Percentiles rank a stretch among this genome's conserved stretches.
Conservation (phyloP, 2,888 invertebrate genomes). For the Spialia ferax region DNA sequence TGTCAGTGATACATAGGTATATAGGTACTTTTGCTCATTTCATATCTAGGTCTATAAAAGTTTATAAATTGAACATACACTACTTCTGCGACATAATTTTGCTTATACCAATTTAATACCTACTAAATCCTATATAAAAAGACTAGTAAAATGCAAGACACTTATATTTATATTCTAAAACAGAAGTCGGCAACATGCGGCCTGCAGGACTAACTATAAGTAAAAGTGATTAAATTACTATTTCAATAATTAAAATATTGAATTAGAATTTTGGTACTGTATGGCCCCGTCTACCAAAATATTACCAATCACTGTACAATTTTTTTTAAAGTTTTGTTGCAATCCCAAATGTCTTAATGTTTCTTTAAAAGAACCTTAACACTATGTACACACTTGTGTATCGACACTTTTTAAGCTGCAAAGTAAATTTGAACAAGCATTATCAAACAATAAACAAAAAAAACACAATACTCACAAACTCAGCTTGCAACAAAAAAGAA, state of each 20-base stretch:
- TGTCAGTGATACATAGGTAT: background rate
- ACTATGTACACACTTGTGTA: background rate
- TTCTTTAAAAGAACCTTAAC: background rate
- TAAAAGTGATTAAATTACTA: too few relatives aligned
- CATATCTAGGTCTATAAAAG: background rate
- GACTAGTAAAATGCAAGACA: constrained; percentile 3
- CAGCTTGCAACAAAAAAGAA: constrained; percentile 31
- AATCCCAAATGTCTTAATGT: background rate
- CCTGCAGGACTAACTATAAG: too few relatives aligned
- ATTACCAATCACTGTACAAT: too few relatives aligned
- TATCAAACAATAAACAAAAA: background rate
- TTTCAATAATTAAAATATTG: too few relatives aligned
- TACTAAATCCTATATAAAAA: too few relatives aligned
- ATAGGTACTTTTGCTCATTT: too few relatives aligned
- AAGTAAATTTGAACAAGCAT: constrained; percentile 11
- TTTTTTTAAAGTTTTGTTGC: background rate
- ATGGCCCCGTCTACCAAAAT: too few relatives aligned
- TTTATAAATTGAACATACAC: background rate
- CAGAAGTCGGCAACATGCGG: too few relatives aligned
- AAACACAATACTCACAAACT: constrained; percentile 25
- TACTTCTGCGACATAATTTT: too few relatives aligned
- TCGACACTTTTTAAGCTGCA: background rate
- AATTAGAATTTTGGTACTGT: too few relatives aligned
- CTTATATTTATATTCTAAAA: too few relatives aligned
- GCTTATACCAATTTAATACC: too few relatives aligned